Percentiles rank a stretch among this genome's conserved stretches.
phyloP scores from a whole-genome alignment of 2,113 vertebrate species.

The Nyctereutes procyonoides region DNA sequence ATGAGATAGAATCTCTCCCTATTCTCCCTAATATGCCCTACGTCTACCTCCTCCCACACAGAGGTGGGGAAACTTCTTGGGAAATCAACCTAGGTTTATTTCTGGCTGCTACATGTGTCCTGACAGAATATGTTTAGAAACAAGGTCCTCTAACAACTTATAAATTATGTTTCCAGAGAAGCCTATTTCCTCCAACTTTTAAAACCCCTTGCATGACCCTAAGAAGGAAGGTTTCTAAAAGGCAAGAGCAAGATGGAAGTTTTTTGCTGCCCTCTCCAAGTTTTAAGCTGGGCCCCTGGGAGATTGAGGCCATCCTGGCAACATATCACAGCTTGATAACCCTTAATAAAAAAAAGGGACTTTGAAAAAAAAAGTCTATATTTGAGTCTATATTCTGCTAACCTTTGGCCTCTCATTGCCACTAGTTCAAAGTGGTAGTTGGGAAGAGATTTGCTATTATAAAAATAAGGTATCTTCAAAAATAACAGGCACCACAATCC shows the following conservation, averaged over 20 bases:
- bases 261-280: too few relatives aligned
- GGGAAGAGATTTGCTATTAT: neutral
- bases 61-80: neutral
- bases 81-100: neutral
- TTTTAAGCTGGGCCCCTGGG: too few relatives aligned
- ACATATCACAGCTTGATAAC: too few relatives aligned
- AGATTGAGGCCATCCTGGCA: too few relatives aligned
- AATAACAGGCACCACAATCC: fast-evolving
- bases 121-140: neutral
- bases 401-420: neutral
- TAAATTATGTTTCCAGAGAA: neutral
- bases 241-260: too few relatives aligned
- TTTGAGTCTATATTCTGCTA: neutral
- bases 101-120: neutral
- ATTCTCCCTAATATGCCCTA: neutral
- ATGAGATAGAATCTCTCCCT: neutral
- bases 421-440: neutral
- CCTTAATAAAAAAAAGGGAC: too few relatives aligned
- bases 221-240: too few relatives aligned
- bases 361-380: too few relatives aligned
- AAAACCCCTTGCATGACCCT: neutral
- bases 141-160: neutral
- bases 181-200: neutral
- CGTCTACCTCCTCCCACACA: neutral
- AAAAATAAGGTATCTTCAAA: neutral